These are phyloP conservation scores for Notolepis coatsorum DNA, from an alignment of 2,797 vertebrate genomes.

Conservation along the genomic window DNA sequence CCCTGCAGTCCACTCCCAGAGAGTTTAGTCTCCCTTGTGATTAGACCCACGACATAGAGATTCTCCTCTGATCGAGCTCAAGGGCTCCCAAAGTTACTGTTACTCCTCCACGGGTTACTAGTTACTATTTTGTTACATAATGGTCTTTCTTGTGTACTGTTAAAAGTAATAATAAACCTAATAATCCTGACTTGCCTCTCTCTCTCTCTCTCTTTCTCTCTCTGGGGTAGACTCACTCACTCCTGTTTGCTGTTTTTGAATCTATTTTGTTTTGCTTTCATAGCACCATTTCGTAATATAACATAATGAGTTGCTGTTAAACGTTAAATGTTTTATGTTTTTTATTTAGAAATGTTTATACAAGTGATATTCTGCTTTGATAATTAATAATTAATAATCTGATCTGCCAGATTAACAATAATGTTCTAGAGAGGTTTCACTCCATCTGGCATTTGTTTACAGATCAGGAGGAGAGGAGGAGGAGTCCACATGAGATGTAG, in stretches of 20 bases:
- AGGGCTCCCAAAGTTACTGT: background rate
- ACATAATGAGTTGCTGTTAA: no score
- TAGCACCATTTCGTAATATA: no score
- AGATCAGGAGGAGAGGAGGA: background rate
- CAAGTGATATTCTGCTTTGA: background rate
- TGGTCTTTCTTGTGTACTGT: background rate
- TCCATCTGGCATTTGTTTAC: background rate
- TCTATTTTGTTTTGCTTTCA: background rate
- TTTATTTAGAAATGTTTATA: no score
- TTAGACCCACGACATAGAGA: no score
- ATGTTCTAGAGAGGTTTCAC: background rate
- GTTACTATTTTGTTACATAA: background rate
- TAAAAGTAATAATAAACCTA: background rate
- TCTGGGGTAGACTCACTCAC: slow-evolving; percentile 11
- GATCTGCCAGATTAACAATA: background rate
- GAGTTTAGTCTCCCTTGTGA: background rate
- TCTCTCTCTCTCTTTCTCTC: background rate
- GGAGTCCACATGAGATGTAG: background rate
- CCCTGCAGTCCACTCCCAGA: slow-evolving; percentile 15
- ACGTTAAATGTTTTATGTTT: no score
- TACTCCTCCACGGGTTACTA: background rate
- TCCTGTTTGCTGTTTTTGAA: background rate
- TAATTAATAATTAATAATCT: background rate
- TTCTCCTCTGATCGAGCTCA: background rate
- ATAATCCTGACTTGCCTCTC: background rate